Evolutionary conservation across 2,797 vertebrate genomes (phyloP).

Genomic region (Heteromormyrus szaboi): DNA sequence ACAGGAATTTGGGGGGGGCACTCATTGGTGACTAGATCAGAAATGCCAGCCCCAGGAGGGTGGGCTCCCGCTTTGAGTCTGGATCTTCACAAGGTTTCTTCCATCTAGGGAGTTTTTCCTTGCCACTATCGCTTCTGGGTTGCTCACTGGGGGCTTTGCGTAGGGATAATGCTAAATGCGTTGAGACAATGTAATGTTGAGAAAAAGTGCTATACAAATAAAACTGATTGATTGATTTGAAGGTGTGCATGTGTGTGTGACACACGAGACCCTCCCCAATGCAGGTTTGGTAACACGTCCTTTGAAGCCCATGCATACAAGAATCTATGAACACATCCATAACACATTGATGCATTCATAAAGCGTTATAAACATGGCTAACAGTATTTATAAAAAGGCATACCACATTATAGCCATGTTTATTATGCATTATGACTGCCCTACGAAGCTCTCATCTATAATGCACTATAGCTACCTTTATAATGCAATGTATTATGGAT

Average conservation of each 20-base stretch:
- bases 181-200: neutral
- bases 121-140: neutral
- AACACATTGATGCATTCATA: neutral
- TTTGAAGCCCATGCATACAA: neutral
- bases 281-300: neutral
- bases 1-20: neutral
- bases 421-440: neutral
- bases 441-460: neutral
- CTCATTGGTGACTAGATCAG: slow-evolving; percentile 20
- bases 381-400: neutral
- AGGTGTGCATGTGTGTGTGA: slow-evolving; percentile 29
- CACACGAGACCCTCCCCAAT: neutral
- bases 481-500: neutral
- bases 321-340: neutral
- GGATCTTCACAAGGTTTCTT: neutral
- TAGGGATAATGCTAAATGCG: neutral
- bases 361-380: neutral
- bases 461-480: neutral
- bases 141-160: neutral
- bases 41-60: neutral
- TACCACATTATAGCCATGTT: neutral
- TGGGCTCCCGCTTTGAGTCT: neutral
- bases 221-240: slow-evolving; percentile 19
- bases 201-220: neutral
- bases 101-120: neutral